Conservation (phyloP, 2,113 vertebrate species). For the Abramis brama region DNA sequence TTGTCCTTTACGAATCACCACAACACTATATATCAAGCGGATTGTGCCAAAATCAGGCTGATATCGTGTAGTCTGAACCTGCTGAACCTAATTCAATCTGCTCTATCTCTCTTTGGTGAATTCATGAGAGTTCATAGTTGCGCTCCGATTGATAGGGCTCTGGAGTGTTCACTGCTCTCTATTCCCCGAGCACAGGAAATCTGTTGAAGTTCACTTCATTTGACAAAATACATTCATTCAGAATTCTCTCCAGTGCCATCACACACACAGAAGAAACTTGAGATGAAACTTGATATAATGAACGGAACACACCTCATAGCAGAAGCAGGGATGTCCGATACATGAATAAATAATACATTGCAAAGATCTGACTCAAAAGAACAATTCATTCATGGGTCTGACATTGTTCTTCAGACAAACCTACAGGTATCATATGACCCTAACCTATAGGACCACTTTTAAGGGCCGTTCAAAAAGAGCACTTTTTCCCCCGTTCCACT, state of each 20-base stretch:
- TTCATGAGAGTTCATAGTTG: neutral
- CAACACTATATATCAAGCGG: too few species aligned
- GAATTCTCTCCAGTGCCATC: too few species aligned
- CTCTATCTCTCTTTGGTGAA: neutral
- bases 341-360: neutral
- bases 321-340: neutral
- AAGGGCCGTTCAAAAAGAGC: neutral
- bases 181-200: too few species aligned
- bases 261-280: too few species aligned
- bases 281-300: too few species aligned
- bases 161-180: too few species aligned
- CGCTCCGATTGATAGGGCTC: too few species aligned
- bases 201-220: too few species aligned
- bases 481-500: neutral
- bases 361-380: neutral
- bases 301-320: neutral
- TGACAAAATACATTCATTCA: too few species aligned
- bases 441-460: neutral
- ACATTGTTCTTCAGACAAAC: neutral
- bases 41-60: too few species aligned
- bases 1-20: too few species aligned
- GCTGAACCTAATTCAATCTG: neutral
- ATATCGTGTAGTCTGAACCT: too few species aligned
- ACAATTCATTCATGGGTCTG: neutral
- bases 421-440: neutral